These are phyloP conservation scores for Drosophila punjabiensis DNA, from an alignment of 1,140 invertebrate genomes.

Conservation along the genomic window DNA sequence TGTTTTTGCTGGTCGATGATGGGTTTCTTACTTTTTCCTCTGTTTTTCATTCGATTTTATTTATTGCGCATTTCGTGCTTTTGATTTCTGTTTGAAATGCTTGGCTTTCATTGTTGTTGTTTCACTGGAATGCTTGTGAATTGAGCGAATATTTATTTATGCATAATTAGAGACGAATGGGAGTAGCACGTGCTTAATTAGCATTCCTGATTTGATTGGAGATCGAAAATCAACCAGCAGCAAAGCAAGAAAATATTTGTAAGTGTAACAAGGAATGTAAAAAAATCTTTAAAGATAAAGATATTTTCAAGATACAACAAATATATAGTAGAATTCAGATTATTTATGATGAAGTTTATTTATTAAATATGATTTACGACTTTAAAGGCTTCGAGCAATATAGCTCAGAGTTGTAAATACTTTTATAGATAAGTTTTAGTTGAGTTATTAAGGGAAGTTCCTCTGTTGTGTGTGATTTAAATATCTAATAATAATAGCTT, in stretches of 20 bases:
- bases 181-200: conserved; percentile 49
- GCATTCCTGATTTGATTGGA: conserved; percentile 11
- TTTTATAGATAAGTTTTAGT: neutral
- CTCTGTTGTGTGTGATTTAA: neutral
- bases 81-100: conserved; percentile 40
- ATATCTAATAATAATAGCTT: neutral
- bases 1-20: conserved; percentile 22
- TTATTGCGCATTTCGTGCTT: conserved; percentile 62
- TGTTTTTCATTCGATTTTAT: conserved; percentile 44
- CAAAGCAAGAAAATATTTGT: neutral
- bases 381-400: neutral
- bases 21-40: conserved; percentile 25
- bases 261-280: neutral
- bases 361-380: neutral
- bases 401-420: neutral
- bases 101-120: conserved; percentile 17
- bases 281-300: neutral
- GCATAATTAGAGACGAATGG: conserved; percentile 47
- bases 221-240: neutral
- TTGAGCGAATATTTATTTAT: conserved; percentile 45
- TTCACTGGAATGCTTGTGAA: conserved; percentile 30
- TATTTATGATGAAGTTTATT: neutral
- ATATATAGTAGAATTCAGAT: neutral
- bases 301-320: neutral
- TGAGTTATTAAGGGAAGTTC: neutral